Base-by-base conservation (phyloP, 2,888 invertebrate genomes). In the Gymnoscelis rufifasciata region DNA sequence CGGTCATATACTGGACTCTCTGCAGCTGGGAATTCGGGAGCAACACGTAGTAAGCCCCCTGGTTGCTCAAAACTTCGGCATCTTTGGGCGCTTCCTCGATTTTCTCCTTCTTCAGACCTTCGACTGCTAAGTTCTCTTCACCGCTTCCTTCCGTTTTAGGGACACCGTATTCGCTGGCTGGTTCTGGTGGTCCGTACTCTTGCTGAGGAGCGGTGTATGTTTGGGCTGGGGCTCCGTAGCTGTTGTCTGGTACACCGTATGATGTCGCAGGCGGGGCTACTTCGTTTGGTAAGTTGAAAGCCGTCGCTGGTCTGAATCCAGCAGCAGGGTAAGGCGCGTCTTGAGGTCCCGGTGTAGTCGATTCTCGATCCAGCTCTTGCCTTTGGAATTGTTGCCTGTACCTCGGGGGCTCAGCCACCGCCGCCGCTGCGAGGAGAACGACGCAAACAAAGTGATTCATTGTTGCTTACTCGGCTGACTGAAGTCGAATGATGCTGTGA, bases 41-140 rank as follows among this genome's bases (percentile, higher is more conserved):
- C 28, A 92, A 89, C 5, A 92, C 86, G 68, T 91, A 92, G 70
- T 93, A 93, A 19, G 90, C 89, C 4, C 92, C 92, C 57, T 80
- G 74, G 37, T 71, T 62, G 49, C 69, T 81, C 13, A 89, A 66
- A 3, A 86, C 71, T 43, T 83, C 83, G 39, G 74, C 68, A 8
- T 79, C 78, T 1, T 66, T 68, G 37, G 74, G 68, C 3, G 56
- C 72, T 12, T 71, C 67, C 62, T 78, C 59, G 46, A 84, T 39
- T 56, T 74, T 67, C 12, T 66, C 74, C 19, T 70, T 72, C 27
- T 67, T 66, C 5, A 68, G 64, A 11, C 62, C 61, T 37, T 59
- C 59, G 7, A 58, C 60, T 55, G 56, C 51, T 0, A 61, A 46
- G 11, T 13, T 45, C 14, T 54, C 56, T n/a, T 56, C 59, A 1